These are phyloP conservation scores for Macheiramphus alcinus DNA, from an alignment of 2,113 vertebrate genomes.

Conservation along the genomic window DNA sequence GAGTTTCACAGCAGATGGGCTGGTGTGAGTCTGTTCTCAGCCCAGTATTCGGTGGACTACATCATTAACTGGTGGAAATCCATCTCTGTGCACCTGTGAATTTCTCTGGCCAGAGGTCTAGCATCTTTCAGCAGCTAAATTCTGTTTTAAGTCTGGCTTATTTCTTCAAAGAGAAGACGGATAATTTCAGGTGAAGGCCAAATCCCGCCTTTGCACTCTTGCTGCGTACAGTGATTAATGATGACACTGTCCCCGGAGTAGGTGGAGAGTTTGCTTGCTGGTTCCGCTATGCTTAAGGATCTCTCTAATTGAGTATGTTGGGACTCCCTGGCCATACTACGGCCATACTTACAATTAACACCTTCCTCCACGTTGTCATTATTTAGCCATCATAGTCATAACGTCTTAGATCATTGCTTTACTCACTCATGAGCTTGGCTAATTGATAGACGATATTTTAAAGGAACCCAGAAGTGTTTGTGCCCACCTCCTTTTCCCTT, in stretches of 20 bases:
- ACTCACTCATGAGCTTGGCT: neutral
- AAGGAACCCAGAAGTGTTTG: neutral
- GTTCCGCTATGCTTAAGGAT: neutral
- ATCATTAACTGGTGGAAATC: neutral
- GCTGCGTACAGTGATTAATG: neutral
- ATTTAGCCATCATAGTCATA: neutral
- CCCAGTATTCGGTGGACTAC: neutral
- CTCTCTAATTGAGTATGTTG: neutral
- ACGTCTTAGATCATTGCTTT: neutral
- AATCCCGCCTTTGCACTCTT: neutral
- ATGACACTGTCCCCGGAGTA: neutral
- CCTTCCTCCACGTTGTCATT: neutral
- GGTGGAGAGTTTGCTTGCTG: neutral
- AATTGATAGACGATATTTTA: neutral
- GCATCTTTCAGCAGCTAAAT: neutral
- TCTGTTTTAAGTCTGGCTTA: neutral
- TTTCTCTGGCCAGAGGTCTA: neutral
- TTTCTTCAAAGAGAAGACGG: neutral
- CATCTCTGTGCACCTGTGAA: neutral
- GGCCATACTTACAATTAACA: neutral
- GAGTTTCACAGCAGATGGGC: neutral
- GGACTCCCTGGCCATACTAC: neutral
- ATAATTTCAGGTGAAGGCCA: neutral
- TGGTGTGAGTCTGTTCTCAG: neutral
- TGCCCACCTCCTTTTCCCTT: neutral